Conservation (phyloP, 2,888 invertebrate species). For the Drosophila neotestacea region DNA sequence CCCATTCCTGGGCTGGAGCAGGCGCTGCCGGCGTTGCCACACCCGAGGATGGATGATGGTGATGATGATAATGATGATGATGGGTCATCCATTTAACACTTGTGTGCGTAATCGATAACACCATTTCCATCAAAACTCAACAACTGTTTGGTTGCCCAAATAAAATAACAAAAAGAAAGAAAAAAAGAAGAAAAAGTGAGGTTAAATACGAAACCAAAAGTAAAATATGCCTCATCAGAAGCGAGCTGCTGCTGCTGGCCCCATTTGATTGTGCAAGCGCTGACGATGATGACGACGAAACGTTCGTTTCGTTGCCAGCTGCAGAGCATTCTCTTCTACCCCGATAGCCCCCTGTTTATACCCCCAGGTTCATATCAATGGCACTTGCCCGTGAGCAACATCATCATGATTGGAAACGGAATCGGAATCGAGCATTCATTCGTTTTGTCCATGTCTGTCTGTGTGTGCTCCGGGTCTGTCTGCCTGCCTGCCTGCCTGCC, state of each 20-base stretch:
- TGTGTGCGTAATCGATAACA: constrained; percentile 56
- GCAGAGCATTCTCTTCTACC: constrained; percentile 44
- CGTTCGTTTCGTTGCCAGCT: constrained; percentile 55
- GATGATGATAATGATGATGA: constrained; percentile 14
- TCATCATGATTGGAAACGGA: constrained; percentile 46
- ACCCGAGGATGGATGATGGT: constrained; percentile 38
- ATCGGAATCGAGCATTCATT: constrained; percentile 45
- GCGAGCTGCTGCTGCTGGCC: constrained; percentile 50
- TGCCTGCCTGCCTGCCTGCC: constrained; percentile 15
- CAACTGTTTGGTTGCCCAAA: constrained; percentile 25
- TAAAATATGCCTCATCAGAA: constrained; percentile 65
- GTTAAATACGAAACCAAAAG: constrained; percentile 67
- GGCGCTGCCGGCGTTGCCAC: constrained; percentile 41
- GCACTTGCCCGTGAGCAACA: constrained; percentile 57
- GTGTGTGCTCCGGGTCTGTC: constrained; percentile 47
- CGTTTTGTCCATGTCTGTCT: constrained; percentile 34
- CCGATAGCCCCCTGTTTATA: constrained; percentile 18
- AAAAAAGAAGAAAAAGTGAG: constrained; percentile 57
- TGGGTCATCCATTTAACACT: constrained; percentile 39
- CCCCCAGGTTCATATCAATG: constrained; percentile 20
- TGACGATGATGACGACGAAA: constrained; percentile 48
- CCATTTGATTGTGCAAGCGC: constrained; percentile 70
- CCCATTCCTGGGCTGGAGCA: constrained; percentile 43
- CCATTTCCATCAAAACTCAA: constrained; percentile 16
- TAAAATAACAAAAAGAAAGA: constrained; percentile 2